Base-by-base conservation (phyloP, 2,888 invertebrate species). In the Leucophenga montana region DNA sequence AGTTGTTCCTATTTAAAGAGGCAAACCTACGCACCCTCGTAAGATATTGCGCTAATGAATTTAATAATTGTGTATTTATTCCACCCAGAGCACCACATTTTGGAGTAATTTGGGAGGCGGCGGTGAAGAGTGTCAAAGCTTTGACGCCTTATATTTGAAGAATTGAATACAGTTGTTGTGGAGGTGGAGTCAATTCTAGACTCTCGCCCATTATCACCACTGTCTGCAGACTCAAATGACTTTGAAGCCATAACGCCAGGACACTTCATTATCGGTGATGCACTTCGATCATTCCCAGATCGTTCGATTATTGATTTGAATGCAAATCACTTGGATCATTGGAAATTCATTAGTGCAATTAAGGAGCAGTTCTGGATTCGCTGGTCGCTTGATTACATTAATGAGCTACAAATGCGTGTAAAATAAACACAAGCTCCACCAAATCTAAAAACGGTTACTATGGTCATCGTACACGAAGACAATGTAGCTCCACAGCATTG, bases 41-140 rank as follows among this genome's bases (percentile, higher is more conserved):
- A 14, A 39, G 27, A 16, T 61, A 61, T 61, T 31, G 14, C 13
- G 1, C 50, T 22, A n/a, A n/a, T n/a, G n/a, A n/a, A n/a, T n/a
- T n/a, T n/a, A n/a, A n/a, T n/a, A n/a, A n/a, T n/a, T n/a, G 9
- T 48, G 16, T 13, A 5, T 65, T 65, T 48, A 46, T 65, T 27
- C 48, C 48, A 2, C 64, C 50, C 27, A 65, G 64, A 22, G 48
- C 64, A 27, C 64, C 50, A 22, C 64, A 65, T 48, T 65, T 65
- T 22, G 64, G 65, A 44, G 64, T 48, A 18, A 20, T 65, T 1
- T 65, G 64, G 64, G 50, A 65, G 22, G 48, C 64, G 16, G 64
- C 48, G 11, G 64, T 65, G 1, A 48, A 65, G 48, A 46, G 46
- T 16, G 59, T 6, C 59, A 59, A 59, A 31, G 16, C 20, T 3